Evolutionary conservation across 2,888 invertebrate species (phyloP), one percentile per base, ranked within the genome.

Genomic region (Nomada flava): DNA sequence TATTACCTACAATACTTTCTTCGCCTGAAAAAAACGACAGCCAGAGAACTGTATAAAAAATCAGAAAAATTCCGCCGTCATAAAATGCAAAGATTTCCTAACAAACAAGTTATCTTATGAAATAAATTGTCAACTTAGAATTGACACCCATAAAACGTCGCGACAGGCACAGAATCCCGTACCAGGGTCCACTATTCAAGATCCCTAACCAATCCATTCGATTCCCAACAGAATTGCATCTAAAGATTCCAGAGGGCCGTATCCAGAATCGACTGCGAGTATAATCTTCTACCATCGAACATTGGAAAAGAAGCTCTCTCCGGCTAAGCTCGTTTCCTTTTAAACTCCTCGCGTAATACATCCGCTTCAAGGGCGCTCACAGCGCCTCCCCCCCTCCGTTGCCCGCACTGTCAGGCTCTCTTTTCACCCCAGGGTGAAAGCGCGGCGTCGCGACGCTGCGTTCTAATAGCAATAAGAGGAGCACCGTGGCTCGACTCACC

Each of bases 401-500:
- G 18, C 15, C 5, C 55, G 20, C n/a, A 52, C 2, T 44, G 26
- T n/a, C 59, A 15, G 15, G 18, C 72, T 36, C 79, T 71, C 57
- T 47, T 74, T 80, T 70, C 57, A 26, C 26, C 67, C 36, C 15
- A 18, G 20, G 52, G 60, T 7, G 36, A 36, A 36, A 36, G 36
- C 36, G 36, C 7, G 36, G 36, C 36, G 36, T 36, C n/a, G 18
- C 55, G 52, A 52, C 53, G n/a, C 47, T 59, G 60, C 71, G 59
- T 47, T 73, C 78, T 85, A 87, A 87, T 87, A 85, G 86, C 86
- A 86, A 85, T 86, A 86, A 76, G 80, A 78, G 70, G 69, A 72
- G 70, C 50, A 63, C 65, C 55, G 55, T 80, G 82, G 84, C 71
- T 57, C 75, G 82, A 87, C 76, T 84, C 79, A 79, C 79, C 84